Conservation (phyloP, 2,797 vertebrate genomes). For the Scarus forsteni region DNA sequence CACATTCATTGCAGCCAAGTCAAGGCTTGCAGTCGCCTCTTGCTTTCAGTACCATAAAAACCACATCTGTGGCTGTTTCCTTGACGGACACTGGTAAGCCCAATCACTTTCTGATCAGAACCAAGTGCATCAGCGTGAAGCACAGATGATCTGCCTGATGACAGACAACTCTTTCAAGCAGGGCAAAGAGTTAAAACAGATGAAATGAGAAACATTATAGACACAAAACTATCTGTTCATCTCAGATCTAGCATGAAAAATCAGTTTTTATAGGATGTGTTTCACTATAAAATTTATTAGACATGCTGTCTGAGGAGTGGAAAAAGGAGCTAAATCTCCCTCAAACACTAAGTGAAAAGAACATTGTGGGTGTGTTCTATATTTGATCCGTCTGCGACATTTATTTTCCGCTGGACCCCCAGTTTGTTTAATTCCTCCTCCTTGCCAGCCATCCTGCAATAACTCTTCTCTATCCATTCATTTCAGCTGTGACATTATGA, state of each 20-base stretch:
- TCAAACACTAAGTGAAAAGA: constrained; percentile 69
- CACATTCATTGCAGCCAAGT: too few species aligned
- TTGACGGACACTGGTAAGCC: too few species aligned
- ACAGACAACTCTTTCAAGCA: neutral
- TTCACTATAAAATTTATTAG: constrained; percentile 20
- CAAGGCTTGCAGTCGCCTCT: too few species aligned
- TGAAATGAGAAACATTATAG: constrained; percentile 10
- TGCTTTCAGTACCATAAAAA: too few species aligned
- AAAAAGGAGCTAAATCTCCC: constrained; percentile 66
- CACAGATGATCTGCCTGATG: too few species aligned
- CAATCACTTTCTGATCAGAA: too few species aligned
- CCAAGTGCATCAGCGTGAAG: too few species aligned
- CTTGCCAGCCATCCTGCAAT: constrained; percentile 79
- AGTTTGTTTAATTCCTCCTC: constrained; percentile 80
- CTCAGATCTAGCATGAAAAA: constrained; percentile 11
- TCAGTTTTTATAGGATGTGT: constrained; percentile 20
- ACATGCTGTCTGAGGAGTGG: constrained; percentile 39
- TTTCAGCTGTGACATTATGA: constrained; percentile 57
- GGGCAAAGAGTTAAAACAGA: too few species aligned
- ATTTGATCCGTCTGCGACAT: constrained; percentile 61
- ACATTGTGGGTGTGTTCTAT: constrained; percentile 55
- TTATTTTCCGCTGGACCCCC: constrained; percentile 72
- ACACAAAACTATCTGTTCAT: constrained; percentile 8
- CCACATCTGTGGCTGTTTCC: too few species aligned
- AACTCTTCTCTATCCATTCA: constrained; percentile 68